phyloP scores from a whole-genome alignment of 2,113 vertebrate species.

The Albula goreensis region DNA sequence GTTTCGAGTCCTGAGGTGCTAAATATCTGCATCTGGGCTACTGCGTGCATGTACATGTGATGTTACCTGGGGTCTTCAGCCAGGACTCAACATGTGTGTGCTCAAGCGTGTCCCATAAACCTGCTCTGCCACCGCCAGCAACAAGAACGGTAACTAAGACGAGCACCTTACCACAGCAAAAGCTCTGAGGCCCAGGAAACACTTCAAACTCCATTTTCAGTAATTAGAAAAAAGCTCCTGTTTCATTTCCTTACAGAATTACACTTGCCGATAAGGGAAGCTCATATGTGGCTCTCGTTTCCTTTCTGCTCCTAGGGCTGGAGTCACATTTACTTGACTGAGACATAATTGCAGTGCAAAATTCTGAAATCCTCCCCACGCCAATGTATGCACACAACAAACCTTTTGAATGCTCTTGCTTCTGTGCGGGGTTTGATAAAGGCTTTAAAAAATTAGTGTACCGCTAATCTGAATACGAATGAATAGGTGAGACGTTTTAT shows the following conservation, averaged over 20 bases:
- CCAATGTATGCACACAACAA: neutral
- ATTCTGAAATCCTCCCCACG: neutral
- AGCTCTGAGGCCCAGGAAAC: neutral
- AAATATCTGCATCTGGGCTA: neutral
- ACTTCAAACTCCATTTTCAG: slow-evolving; percentile 7
- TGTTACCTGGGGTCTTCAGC: neutral
- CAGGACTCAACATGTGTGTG: neutral
- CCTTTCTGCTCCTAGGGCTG: neutral
- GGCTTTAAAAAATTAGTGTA: neutral
- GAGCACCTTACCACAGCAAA: neutral
- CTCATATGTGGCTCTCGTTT: neutral
- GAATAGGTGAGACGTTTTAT: neutral
- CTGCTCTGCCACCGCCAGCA: neutral
- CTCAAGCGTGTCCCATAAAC: neutral
- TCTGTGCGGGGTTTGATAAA: neutral
- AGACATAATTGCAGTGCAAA: neutral
- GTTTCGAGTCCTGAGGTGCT: neutral
- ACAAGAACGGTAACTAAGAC: neutral
- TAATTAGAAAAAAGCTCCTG: neutral
- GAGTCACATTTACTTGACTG: neutral
- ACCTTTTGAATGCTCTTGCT: neutral
- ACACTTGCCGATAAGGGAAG: neutral
- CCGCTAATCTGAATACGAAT: slow-evolving; percentile 19
- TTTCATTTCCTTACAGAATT: neutral
- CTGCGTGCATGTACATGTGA: neutral